These are phyloP conservation scores for Eucriotettix oculatus DNA, from an alignment of 2,888 invertebrate species.

Conservation along the genomic window DNA sequence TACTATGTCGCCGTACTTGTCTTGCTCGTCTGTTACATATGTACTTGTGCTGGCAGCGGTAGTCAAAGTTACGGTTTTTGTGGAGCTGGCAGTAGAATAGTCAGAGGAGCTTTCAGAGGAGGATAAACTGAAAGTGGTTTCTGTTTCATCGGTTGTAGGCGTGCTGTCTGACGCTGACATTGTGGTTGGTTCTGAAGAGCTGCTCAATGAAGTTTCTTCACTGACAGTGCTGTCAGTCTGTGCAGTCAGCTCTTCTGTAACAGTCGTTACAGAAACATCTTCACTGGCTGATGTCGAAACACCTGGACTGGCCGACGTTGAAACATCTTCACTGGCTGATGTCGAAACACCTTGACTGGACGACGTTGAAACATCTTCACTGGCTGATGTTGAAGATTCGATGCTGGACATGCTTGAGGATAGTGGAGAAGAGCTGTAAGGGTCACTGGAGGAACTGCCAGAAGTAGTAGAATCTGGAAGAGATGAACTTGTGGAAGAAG, in stretches of 20 bases:
- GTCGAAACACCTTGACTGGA: too few relatives aligned
- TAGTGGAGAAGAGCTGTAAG: too few relatives aligned
- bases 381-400: neutral
- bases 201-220: neutral
- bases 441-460: neutral
- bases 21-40: neutral
- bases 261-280: neutral
- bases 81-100: neutral
- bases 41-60: neutral
- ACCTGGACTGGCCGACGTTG: neutral
- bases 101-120: neutral
- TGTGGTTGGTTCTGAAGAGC: neutral
- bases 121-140: neutral
- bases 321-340: neutral
- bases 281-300: neutral
- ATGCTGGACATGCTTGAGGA: neutral
- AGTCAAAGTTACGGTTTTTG: constrained; percentile 2
- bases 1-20: neutral
- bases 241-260: too few relatives aligned
- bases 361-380: neutral
- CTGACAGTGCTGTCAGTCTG: too few relatives aligned
- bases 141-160: neutral
- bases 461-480: neutral
- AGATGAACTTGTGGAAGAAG: neutral
- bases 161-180: neutral